phyloP scores from a whole-genome alignment of 2,797 vertebrate species.

The Rhadinocentrus ornatus region DNA sequence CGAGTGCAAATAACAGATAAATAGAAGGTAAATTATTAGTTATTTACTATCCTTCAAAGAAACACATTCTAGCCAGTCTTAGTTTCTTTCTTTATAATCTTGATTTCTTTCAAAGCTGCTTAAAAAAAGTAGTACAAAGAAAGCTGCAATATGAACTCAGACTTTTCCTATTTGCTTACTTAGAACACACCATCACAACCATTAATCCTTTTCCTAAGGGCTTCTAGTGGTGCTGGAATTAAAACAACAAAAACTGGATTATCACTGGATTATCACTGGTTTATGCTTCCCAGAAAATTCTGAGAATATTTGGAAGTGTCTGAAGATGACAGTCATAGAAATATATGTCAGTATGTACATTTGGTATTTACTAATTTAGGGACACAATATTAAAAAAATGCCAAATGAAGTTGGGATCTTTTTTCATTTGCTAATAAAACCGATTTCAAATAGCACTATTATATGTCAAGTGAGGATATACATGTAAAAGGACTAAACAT shows the following conservation, averaged over 20 bases:
- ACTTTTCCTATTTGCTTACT: constrained; percentile 27
- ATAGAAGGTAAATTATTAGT: constrained; percentile 22
- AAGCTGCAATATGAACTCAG: constrained; percentile 18
- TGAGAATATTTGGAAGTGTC: too few relatives aligned
- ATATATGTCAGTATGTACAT: background rate
- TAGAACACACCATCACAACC: constrained; percentile 20
- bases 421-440: background rate
- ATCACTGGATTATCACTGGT: too few relatives aligned
- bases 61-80: constrained; percentile 2
- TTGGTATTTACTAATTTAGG: background rate
- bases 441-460: background rate
- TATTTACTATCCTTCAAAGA: constrained; percentile 25
- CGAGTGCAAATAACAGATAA: constrained; percentile 18
- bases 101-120: constrained; percentile 47
- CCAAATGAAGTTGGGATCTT: background rate
- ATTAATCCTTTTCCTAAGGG: constrained; percentile 23
- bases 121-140: constrained; percentile 27
- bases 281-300: background rate
- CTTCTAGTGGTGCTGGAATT: constrained; percentile 2
- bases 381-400: too few relatives aligned
- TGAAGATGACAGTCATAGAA: background rate
- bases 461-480: constrained; percentile 3
- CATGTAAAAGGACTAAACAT: constrained; percentile 18
- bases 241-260: constrained; percentile 9
- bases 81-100: constrained; percentile 36